Percentiles rank a stretch among this genome's conserved stretches.
Conservation (phyloP, 2,888 invertebrate genomes). For the Drosophila mulleri region DNA sequence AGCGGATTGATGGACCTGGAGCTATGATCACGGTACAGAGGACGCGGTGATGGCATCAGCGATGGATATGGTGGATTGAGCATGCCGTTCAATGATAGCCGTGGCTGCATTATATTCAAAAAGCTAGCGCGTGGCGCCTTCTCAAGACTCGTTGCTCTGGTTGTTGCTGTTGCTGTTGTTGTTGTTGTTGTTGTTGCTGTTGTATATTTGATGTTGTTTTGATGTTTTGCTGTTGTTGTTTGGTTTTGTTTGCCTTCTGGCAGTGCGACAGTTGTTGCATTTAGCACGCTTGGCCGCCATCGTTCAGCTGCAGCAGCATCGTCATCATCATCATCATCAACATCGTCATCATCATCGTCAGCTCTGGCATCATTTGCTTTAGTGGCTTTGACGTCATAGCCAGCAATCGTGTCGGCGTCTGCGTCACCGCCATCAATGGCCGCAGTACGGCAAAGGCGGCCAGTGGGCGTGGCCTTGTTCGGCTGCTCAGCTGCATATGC, state of each 20-base stretch:
- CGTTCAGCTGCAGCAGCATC: conserved; percentile 46
- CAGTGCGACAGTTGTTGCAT: conserved; percentile 41
- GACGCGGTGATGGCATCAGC: conserved; percentile 83
- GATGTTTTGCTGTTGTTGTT: conserved; percentile 31
- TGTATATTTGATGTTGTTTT: conserved; percentile 40
- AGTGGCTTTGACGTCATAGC: conserved; percentile 44
- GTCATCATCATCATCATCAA: background rate
- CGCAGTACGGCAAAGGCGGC: conserved; percentile 54
- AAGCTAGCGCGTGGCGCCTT: conserved; percentile 78
- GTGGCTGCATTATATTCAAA: conserved; percentile 84
- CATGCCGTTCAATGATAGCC: conserved; percentile 84
- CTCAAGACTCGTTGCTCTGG: conserved; percentile 43
- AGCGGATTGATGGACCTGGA: conserved; percentile 84
- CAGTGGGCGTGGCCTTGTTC: conserved; percentile 44
- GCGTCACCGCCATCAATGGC: conserved; percentile 66
- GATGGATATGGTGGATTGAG: conserved; percentile 82
- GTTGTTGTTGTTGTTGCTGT: conserved; percentile 31
- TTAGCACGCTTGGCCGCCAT: conserved; percentile 53
- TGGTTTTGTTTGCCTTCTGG: conserved; percentile 43
- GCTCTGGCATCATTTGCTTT: conserved; percentile 9
- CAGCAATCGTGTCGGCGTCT: conserved; percentile 35
- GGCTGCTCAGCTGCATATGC: conserved; percentile 35
- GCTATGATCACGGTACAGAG: conserved; percentile 83
- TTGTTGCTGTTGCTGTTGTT: conserved; percentile 36
- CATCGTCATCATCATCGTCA: background rate